Evolutionary conservation across 1,140 invertebrate species (phyloP).

Genomic region (Pseudomyrmex cubaensis): DNA sequence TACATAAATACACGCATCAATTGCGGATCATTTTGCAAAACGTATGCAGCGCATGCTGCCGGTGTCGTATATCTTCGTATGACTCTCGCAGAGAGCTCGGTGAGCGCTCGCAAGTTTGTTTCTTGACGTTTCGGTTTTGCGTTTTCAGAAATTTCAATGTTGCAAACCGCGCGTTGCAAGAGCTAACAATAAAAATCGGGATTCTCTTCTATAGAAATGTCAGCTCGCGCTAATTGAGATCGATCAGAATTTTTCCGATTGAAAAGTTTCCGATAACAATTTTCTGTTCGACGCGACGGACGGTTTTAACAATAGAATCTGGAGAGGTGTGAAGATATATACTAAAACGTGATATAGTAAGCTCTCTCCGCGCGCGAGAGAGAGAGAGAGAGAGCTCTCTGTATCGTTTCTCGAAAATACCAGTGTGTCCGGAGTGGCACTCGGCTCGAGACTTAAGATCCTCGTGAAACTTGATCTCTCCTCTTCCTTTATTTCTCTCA

Average conservation of each 20-base stretch:
- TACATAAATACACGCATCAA: conserved; percentile 23
- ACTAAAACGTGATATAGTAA: conserved; percentile 39
- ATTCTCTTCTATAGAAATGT: too few relatives aligned
- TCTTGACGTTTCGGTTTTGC: background rate
- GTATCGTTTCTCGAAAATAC: conserved; percentile 66
- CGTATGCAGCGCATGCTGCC: background rate
- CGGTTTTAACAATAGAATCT: conserved; percentile 9
- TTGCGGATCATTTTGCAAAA: conserved; percentile 22
- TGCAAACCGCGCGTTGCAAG: background rate
- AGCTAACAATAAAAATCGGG: background rate
- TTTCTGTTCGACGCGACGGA: background rate
- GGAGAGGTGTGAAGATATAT: conserved; percentile 30
- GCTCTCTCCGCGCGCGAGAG: background rate
- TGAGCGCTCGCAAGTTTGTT: too few relatives aligned
- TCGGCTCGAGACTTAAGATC: conserved; percentile 69
- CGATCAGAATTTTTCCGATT: background rate
- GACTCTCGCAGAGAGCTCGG: background rate
- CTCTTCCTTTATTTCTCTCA: conserved; percentile 63
- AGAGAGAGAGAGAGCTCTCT: too few relatives aligned
- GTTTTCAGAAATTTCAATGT: background rate
- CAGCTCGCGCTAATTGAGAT: too few relatives aligned
- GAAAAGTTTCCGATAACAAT: too few relatives aligned
- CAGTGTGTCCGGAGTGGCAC: conserved; percentile 67
- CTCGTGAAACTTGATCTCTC: conserved; percentile 66
- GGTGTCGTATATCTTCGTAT: background rate